Evolutionary conservation across 2,888 invertebrate species (phyloP).

Genomic region (Elaeidobius kamerunicus): DNA sequence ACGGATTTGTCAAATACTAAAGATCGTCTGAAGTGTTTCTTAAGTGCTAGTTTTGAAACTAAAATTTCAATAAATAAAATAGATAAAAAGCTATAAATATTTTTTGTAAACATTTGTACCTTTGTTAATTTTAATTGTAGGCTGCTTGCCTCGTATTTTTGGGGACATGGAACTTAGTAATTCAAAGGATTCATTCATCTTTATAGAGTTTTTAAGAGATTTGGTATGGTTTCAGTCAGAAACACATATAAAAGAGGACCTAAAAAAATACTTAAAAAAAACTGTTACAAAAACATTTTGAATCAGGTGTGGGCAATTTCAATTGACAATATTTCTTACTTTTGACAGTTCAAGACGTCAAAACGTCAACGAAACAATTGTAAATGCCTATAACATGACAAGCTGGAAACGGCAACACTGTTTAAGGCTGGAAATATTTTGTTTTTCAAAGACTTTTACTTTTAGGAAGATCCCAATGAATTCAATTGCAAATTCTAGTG

Average conservation of each 20-base stretch:
- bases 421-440: no score
- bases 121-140: constrained; percentile 35
- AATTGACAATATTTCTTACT: neutral
- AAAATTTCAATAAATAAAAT: constrained; percentile 10
- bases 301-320: neutral
- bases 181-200: constrained; percentile 40
- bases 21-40: constrained; percentile 41
- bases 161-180: constrained; percentile 44
- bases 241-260: no score
- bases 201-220: neutral
- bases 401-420: no score
- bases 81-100: neutral
- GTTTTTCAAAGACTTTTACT: no score
- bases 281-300: neutral
- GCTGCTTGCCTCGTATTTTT: constrained; percentile 36
- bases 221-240: neutral
- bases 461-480: no score
- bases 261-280: neutral
- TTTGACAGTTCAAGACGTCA: no score
- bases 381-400: no score
- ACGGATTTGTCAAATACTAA: constrained; percentile 36
- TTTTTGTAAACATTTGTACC: constrained; percentile 7
- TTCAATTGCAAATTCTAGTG: no score
- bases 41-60: constrained; percentile 41
- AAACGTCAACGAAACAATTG: no score